phyloP scores from a whole-genome alignment of 2,888 invertebrate genomes.

The Cistogaster globosa region DNA sequence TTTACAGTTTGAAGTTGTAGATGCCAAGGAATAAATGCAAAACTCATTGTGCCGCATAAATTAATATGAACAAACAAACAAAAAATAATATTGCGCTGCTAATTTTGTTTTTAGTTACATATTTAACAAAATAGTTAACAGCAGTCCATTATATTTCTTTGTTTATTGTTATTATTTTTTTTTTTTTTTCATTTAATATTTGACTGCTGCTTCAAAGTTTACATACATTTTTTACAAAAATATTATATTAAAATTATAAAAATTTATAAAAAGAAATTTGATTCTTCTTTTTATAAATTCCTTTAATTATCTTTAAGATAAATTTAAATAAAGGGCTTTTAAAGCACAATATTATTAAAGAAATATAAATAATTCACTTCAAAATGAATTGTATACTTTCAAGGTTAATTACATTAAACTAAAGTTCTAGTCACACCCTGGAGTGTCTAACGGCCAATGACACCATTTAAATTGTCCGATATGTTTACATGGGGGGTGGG shows the following conservation, averaged over 20 bases:
- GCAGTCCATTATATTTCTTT: too few relatives aligned
- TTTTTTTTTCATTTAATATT: too few relatives aligned
- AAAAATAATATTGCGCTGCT: background rate
- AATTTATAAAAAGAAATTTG: too few relatives aligned
- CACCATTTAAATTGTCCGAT: conserved; percentile 2
- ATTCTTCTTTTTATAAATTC: conserved; percentile 7
- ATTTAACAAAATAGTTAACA: too few relatives aligned
- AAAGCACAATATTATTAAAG: too few relatives aligned
- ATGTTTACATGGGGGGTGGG: background rate
- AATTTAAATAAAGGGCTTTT: background rate
- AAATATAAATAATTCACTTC: too few relatives aligned
- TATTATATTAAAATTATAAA: too few relatives aligned
- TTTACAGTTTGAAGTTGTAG: conserved; percentile 84
- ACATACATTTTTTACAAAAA: too few relatives aligned
- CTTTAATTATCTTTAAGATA: conserved; percentile 9
- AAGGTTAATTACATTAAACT: conserved; percentile 29
- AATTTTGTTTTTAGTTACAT: too few relatives aligned
- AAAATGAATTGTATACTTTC: conserved; percentile 2
- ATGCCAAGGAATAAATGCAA: conserved; percentile 69
- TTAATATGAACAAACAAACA: background rate
- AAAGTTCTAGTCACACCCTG: background rate
- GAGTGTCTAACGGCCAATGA: conserved; percentile 21
- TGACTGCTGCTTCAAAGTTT: too few relatives aligned
- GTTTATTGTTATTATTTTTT: too few relatives aligned
- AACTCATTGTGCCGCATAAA: background rate